Conservation (phyloP, 1,140 invertebrate species). For the Lepidurus arcticus region DNA sequence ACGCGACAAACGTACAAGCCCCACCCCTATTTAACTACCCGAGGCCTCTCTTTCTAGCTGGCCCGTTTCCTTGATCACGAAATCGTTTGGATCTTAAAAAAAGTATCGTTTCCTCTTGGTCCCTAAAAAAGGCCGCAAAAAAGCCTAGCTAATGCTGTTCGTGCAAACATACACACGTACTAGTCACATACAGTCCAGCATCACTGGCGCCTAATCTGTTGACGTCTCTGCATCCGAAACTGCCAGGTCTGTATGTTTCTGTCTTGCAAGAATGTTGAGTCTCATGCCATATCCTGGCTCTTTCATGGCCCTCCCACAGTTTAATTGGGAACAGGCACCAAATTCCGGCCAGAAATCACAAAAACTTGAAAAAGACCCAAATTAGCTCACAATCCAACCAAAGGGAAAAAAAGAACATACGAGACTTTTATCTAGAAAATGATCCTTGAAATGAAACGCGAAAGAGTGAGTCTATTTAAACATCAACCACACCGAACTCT, state of each 20-base stretch:
- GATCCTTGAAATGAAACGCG: too few species aligned
- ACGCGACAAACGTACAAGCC: too few species aligned
- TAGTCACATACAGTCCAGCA: constrained; percentile 10
- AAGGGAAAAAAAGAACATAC: background rate
- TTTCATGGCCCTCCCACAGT: background rate
- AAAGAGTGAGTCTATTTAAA: background rate
- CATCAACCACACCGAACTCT: background rate
- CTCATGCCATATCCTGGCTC: background rate
- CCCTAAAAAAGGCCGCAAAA: background rate
- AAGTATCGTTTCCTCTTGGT: background rate
- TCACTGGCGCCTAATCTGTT: constrained; percentile 13
- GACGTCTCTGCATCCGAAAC: constrained; percentile 8
- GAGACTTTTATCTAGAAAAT: background rate
- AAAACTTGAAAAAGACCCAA: background rate
- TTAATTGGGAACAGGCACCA: background rate
- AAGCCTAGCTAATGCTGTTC: background rate
- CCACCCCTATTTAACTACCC: too few species aligned
- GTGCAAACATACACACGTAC: background rate
- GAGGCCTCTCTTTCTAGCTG: too few species aligned
- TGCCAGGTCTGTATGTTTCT: background rate
- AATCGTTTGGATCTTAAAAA: background rate
- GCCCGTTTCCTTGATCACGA: background rate
- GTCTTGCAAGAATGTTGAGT: constrained; percentile 14
- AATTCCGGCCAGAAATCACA: background rate
- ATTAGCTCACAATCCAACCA: background rate